Percentiles rank a stretch among this genome's conserved stretches.
These are phyloP conservation scores for Gastracanthus pulcherrimus DNA, from an alignment of 2,888 invertebrate genomes.

Conservation along the genomic window DNA sequence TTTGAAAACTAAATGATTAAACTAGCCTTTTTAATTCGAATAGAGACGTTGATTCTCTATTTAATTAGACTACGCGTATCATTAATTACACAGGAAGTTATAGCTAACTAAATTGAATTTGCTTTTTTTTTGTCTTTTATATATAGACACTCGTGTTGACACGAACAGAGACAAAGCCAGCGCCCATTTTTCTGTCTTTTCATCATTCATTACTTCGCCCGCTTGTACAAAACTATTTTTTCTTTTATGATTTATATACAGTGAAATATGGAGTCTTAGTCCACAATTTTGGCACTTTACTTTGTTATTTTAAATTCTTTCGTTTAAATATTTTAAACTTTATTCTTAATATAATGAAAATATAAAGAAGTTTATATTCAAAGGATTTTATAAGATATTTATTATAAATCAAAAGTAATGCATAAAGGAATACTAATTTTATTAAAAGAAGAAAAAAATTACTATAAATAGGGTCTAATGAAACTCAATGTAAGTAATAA, in stretches of 20 bases:
- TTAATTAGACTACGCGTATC: neutral
- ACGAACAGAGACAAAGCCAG: constrained; percentile 7
- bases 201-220: constrained; percentile 7
- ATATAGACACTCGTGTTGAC: neutral
- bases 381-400: too few relatives aligned
- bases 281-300: neutral
- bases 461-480: too few relatives aligned
- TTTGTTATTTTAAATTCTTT: neutral
- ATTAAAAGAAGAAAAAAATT: too few relatives aligned
- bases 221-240: constrained; percentile 9
- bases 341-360: too few relatives aligned
- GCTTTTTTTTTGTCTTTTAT: neutral
- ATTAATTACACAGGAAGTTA: neutral
- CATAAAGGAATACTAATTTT: too few relatives aligned
- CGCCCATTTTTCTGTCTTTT: neutral
- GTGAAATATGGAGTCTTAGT: neutral
- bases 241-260: neutral
- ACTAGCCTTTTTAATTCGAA: neutral
- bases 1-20: too few relatives aligned
- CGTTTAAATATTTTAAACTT: too few relatives aligned
- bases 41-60: neutral
- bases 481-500: too few relatives aligned
- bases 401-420: too few relatives aligned
- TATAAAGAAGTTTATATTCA: too few relatives aligned
- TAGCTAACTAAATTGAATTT: constrained; percentile 12